phyloP scores from a whole-genome alignment of 2,113 vertebrate genomes.

The Hucho hucho region DNA sequence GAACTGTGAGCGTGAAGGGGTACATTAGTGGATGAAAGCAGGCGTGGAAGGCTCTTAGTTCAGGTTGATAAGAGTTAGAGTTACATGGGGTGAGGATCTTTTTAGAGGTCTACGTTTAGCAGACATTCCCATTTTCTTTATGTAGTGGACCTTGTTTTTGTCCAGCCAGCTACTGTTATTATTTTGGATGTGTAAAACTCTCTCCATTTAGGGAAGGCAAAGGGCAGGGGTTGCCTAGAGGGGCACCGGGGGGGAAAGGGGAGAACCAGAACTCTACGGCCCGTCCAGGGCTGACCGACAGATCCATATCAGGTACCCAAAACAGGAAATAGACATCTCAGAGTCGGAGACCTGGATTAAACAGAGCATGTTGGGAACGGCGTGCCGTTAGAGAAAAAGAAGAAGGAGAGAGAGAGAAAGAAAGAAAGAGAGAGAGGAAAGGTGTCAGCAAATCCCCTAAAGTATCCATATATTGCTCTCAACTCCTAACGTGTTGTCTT shows the following conservation, averaged over 20 bases:
- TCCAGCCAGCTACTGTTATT: too few species aligned
- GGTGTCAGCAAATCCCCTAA: slow-evolving; percentile 70
- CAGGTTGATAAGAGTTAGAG: slow-evolving; percentile 8
- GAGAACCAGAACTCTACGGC: neutral
- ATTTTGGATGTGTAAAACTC: slow-evolving; percentile 5
- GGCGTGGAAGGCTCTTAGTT: slow-evolving; percentile 24
- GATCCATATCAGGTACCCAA: slow-evolving; percentile 49
- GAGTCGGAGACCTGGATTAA: slow-evolving; percentile 63
- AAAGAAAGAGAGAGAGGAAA: slow-evolving; percentile 20
- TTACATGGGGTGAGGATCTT: neutral
- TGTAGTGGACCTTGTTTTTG: too few species aligned
- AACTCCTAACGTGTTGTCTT: slow-evolving; percentile 71
- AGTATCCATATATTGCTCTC: slow-evolving; percentile 74
- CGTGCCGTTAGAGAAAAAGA: slow-evolving; percentile 45
- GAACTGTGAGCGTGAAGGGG: slow-evolving; percentile 59
- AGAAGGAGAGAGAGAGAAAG: slow-evolving; percentile 18
- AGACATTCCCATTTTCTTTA: too few species aligned
- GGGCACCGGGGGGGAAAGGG: neutral
- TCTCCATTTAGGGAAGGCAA: slow-evolving; percentile 10
- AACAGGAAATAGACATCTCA: slow-evolving; percentile 61
- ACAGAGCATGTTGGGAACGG: slow-evolving; percentile 68
- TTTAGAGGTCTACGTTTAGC: neutral
- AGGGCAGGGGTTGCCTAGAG: slow-evolving; percentile 9
- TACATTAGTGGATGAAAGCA: slow-evolving; percentile 44
- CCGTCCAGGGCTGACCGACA: slow-evolving; percentile 24